phyloP scores from a whole-genome alignment of 2,797 vertebrate species.

The Chaunax sp. region DNA sequence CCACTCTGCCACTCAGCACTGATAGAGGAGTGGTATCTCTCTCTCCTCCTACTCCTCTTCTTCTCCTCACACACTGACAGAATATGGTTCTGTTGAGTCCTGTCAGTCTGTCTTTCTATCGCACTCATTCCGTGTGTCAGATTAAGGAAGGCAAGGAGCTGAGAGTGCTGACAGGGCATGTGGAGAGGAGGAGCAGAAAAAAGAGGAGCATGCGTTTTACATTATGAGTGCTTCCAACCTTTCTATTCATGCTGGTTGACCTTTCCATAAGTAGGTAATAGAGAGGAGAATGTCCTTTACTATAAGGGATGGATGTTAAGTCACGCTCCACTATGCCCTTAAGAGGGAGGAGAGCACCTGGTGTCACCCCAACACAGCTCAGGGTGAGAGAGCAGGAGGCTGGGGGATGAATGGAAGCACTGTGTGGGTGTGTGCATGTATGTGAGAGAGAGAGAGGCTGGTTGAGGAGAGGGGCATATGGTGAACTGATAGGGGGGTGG shows the following conservation, averaged over 20 bases:
- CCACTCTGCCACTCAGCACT: constrained; percentile 73
- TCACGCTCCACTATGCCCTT: constrained; percentile 66
- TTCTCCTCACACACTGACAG: constrained; percentile 38
- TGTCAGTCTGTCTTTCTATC: constrained; percentile 64
- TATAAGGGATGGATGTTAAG: constrained; percentile 77
- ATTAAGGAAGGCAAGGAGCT: constrained; percentile 59
- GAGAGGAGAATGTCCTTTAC: constrained; percentile 79
- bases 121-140: constrained; percentile 60
- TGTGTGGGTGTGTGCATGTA: constrained; percentile 11
- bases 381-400: constrained; percentile 46
- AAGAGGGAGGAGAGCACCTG: constrained; percentile 61
- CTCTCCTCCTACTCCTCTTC: constrained; percentile 32
- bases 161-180: constrained; percentile 73
- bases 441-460: neutral
- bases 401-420: constrained; percentile 44
- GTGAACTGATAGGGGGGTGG: constrained; percentile 51
- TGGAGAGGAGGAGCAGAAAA: constrained; percentile 22
- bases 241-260: constrained; percentile 74
- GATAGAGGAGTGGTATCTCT: constrained; percentile 73
- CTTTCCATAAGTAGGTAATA: constrained; percentile 77
- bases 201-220: constrained; percentile 60
- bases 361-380: constrained; percentile 55
- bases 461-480: constrained; percentile 54
- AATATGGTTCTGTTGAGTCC: constrained; percentile 68
- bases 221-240: constrained; percentile 68